Base-by-base conservation (phyloP, 2,888 invertebrate species). In the Erebia palarica region DNA sequence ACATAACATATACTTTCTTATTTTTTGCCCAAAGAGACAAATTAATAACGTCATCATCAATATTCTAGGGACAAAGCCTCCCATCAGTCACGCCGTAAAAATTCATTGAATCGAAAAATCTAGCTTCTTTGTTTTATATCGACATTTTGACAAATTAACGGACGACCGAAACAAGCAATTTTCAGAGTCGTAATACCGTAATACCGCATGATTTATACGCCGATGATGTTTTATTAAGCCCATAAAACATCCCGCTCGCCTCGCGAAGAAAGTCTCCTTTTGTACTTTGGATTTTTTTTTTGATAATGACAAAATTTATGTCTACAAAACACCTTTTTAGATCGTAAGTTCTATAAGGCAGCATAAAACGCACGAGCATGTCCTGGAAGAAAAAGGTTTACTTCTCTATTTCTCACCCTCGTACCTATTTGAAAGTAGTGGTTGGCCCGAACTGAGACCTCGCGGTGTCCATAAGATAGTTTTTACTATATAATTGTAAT, bases 151-250 rank as follows among this genome's bases (percentile, higher is more conserved):
- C 72, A 84, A 86, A 86, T 86, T 83, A 86, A 79, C 80, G 74
- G 77, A 79, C 77, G 80, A 76, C 77, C 75, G 70, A 73, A 71
- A 77, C 75, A 74, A 77, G 79, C 81, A 86, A 86, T 86, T 87
- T 85, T 78, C 80, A 75, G 81, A 80, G 77, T 78, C 78, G 80
- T 81, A 83, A 81, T 81, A 79, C 81, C 77, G 78, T 83, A 86
- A 85, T 83, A 82, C 83, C 75, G 71, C 75, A 76, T 89, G 87
- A 91, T 90, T 90, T 90, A 91, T 89, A 80, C 73, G 76, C 78
- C 82, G 81, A 85, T 85, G 80, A 86, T 87, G 86, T 89, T 89
- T 90, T 90, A 89, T 88, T 84, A 86, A 79, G 77, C 81, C 82
- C 78, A 88, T 91, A 88, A 90, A 90, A 84, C 82, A 88, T 85